Conservation (phyloP, 2,113 vertebrate species). For the Lonchura striata region DNA sequence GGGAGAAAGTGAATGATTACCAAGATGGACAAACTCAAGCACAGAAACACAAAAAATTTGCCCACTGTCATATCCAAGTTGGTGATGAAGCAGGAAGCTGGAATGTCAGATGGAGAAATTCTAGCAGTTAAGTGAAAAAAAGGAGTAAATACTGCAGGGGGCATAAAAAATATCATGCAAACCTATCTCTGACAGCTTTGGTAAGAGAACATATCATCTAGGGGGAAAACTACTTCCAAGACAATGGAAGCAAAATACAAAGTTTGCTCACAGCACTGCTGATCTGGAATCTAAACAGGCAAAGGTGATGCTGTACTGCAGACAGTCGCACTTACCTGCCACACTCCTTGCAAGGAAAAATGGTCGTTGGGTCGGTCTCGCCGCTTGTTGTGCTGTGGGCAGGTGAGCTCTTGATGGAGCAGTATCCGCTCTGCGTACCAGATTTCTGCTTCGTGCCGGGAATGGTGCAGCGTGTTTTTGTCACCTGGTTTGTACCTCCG, state of each 20-base stretch:
- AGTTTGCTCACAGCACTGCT: neutral
- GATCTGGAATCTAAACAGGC: neutral
- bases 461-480: slow-evolving; percentile 62
- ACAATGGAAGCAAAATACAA: neutral
- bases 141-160: neutral
- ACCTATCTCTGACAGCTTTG: neutral
- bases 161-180: neutral
- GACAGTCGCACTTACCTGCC: slow-evolving; percentile 69
- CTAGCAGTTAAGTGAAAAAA: neutral
- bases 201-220: neutral
- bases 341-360: slow-evolving; percentile 89
- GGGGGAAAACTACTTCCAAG: neutral
- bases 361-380: slow-evolving; percentile 79
- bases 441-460: slow-evolving; percentile 72
- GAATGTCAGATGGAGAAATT: neutral
- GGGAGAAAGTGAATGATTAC: neutral
- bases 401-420: slow-evolving; percentile 84
- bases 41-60: neutral
- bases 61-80: neutral
- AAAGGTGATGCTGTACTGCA: rapidly evolving
- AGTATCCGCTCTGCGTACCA: slow-evolving; percentile 72
- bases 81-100: neutral
- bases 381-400: slow-evolving; percentile 84
- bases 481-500: slow-evolving; percentile 75
- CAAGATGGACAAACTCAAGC: neutral